phyloP scores from a whole-genome alignment of 1,140 invertebrate genomes.

The Cephus cinctus region DNA sequence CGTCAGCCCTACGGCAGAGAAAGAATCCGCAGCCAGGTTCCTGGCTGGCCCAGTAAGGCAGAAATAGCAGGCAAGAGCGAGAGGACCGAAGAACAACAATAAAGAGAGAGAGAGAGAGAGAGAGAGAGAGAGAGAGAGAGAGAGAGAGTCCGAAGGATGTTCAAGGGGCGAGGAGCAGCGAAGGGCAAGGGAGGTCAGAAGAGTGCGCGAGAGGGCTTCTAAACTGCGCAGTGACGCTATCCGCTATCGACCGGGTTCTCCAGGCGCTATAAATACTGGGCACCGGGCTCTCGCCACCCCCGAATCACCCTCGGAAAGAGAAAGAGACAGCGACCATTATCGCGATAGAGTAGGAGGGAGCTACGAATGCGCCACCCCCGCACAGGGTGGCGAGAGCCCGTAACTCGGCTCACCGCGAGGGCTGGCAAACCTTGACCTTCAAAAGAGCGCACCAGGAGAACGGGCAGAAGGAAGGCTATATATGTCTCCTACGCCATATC shows the following conservation, averaged over 20 bases:
- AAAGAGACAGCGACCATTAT: not conserved
- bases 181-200: no score
- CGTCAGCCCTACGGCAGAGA: constrained; percentile 22
- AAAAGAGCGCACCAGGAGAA: constrained; percentile 35
- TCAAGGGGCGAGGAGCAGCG: not conserved
- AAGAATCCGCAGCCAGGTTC: no score
- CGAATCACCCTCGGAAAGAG: not conserved
- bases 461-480: no score
- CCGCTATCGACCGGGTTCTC: constrained; percentile 47
- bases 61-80: constrained; percentile 9
- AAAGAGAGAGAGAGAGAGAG: constrained; percentile 9
- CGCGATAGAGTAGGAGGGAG: not conserved
- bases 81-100: constrained; percentile 12
- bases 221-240: constrained; percentile 50
- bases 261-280: constrained; percentile 51
- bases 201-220: constrained; percentile 23
- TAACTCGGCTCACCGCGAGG: constrained; percentile 10
- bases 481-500: no score
- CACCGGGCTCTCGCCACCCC: constrained; percentile 40
- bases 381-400: constrained; percentile 16
- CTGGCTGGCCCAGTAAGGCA: constrained; percentile 6
- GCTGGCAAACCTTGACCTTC: constrained; percentile 51
- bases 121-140: not conserved
- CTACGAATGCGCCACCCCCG: constrained; percentile 9
- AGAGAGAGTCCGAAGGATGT: not conserved